Conservation (phyloP, 2,113 vertebrate genomes). For the Lasiurus cinereus region DNA sequence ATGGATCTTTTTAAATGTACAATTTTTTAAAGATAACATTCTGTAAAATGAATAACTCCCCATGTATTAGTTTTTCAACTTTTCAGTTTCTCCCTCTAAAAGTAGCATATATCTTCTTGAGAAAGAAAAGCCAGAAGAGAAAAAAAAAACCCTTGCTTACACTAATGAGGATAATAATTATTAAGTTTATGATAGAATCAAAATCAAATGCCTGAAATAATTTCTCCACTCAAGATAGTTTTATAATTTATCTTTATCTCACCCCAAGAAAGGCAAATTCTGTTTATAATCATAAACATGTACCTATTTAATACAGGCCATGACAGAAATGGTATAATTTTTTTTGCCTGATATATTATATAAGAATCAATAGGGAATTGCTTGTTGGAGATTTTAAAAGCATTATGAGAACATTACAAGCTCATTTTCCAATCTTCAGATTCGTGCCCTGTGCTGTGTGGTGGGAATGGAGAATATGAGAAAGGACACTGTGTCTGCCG, state of each 20-base stretch:
- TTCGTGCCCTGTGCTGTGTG: slow-evolving; percentile 97
- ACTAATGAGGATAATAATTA: background rate
- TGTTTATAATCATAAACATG: slow-evolving; percentile 51
- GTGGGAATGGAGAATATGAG: slow-evolving; percentile 96
- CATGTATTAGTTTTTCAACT: background rate
- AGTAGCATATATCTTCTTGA: background rate
- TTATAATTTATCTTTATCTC: slow-evolving; percentile 42
- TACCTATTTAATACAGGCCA: slow-evolving; percentile 54
- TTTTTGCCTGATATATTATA: slow-evolving; percentile 65
- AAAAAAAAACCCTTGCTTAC: background rate
- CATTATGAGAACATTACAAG: slow-evolving; percentile 61
- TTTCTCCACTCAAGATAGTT: slow-evolving; percentile 28
- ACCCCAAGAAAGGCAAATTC: slow-evolving; percentile 43
- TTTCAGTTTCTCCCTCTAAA: background rate
- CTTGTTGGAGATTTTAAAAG: slow-evolving; percentile 71
- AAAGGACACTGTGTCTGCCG: slow-evolving; percentile 96
- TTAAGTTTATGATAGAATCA: background rate
- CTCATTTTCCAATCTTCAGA: slow-evolving; percentile 88
- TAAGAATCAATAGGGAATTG: slow-evolving; percentile 70
- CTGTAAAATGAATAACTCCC: background rate
- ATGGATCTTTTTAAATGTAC: slow-evolving; percentile 8
- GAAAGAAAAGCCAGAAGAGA: background rate
- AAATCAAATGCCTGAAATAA: slow-evolving; percentile 50
- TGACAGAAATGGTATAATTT: slow-evolving; percentile 51
- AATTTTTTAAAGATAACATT: slow-evolving; percentile 30